Evolutionary conservation across 1,140 invertebrate genomes (phyloP), one percentile per base, ranked within the genome.

Genomic region (Eubasilissa regina): DNA sequence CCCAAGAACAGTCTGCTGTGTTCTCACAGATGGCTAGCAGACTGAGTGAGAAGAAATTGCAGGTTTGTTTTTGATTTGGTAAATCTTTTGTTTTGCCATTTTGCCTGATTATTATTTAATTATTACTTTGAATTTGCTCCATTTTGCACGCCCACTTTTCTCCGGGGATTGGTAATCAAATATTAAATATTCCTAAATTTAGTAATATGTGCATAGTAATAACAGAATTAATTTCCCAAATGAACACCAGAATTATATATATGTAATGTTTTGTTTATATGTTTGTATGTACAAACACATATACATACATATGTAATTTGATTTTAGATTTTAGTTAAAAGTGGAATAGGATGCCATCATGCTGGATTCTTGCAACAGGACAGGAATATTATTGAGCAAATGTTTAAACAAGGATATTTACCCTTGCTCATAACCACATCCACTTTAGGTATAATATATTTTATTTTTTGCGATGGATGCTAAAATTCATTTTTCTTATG

Each of bases 311-410:
- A 35, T 6, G 25, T 35, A 3, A 35, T 35, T 0, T 43, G 10
- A 64, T 47, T 76, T 58, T 44, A 89, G 86, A 77, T 83, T 11
- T 81, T 88, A 43, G 83, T 94, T 4, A 83, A 89, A 66, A 85
- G 87, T 81, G 95, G 95, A 0, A 91, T 96, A 35, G 95, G 92
- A 0, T 94, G 91, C 82, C 95, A 96, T 84, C 95, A 96, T 89
- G 95, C 94, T 35, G 95, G 95, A 0, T 86, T 96, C 84, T 85
- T 91, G 64, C 85, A 87, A 9, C 87, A 92, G 68, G 94, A 95
- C 84, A 87, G 94, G 79, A 87, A 89, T 51, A 85, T 87, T 10
- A 90, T 95, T 11, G 92, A 94, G 84, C 86, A 91, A 17, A 85
- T 93, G 0, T 96, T 96, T 85, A 84, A 91, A 56, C 87, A 88